These are phyloP conservation scores for Pontoporia blainvillei DNA, from an alignment of 2,113 vertebrate species.

Conservation along the genomic window DNA sequence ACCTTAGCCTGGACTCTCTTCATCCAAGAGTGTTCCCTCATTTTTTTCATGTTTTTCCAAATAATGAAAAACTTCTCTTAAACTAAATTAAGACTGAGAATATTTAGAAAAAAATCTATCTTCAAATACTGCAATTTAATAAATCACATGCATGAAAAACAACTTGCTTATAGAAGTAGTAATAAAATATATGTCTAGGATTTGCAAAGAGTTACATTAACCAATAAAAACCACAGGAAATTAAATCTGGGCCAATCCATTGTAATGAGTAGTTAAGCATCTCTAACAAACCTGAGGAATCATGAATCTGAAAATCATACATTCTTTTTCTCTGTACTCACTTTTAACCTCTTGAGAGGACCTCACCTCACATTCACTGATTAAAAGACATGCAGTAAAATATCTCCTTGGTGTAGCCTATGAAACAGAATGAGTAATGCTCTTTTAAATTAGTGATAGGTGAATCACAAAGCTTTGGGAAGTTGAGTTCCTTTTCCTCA, in stretches of 20 bases:
- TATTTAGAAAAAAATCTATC: not conserved
- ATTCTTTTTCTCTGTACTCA: constrained; percentile 2
- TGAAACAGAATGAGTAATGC: constrained; percentile 69
- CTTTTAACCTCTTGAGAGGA: constrained; percentile 10
- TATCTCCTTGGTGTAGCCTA: constrained; percentile 32
- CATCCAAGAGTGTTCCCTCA: not conserved
- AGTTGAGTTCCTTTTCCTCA: constrained; percentile 49
- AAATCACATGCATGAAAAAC: not conserved
- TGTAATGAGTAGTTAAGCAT: not conserved
- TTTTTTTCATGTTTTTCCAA: not conserved
- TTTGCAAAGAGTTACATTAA: not conserved
- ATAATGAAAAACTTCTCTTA: not conserved
- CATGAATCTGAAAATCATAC: constrained; percentile 37
- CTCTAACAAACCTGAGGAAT: not conserved
- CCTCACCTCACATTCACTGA: constrained; percentile 41
- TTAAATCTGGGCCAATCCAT: not conserved
- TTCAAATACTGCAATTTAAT: not conserved
- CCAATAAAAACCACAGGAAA: not conserved
- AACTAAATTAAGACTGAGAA: not conserved
- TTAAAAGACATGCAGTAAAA: constrained; percentile 48
- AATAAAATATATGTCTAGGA: not conserved
- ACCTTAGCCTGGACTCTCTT: not conserved
- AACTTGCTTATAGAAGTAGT: not conserved
- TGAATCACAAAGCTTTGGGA: constrained; percentile 58
- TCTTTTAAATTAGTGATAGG: constrained; percentile 67